Base-by-base conservation (phyloP, 2,888 invertebrate genomes). In the Eupelmus urozonus region DNA sequence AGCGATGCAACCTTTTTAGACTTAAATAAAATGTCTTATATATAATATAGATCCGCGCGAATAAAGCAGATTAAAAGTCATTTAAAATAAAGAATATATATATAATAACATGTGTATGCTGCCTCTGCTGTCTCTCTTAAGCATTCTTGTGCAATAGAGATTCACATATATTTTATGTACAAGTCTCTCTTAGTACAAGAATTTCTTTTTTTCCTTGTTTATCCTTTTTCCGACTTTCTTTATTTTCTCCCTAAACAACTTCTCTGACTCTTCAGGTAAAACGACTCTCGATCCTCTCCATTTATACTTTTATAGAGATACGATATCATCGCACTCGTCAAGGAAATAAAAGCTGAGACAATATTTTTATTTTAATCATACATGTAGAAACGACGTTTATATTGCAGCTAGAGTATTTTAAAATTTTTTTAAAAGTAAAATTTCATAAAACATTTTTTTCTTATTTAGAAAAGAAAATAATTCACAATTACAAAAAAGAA, bases 101-200 rank as follows among this genome's bases (percentile, higher is more conserved):
- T 80, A 80, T 79, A 13, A 75, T 74, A 79, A 80, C 76, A 78
- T 76, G 63, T 78, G 40, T 79, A 80, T 76, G 79, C 79, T 79
- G 74, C 72, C 76, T 79, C 29, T 79, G 63, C 57, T 76, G 69
- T 69, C 59, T 73, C 55, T 76, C 55, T 40, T 70, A 76, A 80
- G 55, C 45, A 66, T 76, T 79, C 72, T 81, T 79, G 76, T 79
- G 70, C 72, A 76, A 75, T 65, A 78, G 76, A 78, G 70, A 73
- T 81, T 81, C 70, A 74, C 76, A 79, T 74, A 80, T 71, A 76
- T 81, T 11, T 81, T 79, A 73, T 79, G 76, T 81, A 81, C 73
- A 79, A 79, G 66, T 76, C 76, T 79, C 69, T 71, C 59, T 13
- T 51, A 74, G 66, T 76, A 76, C 76, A 79, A 79, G 80, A 79